These are phyloP conservation scores for Molossus alvarezi DNA, from an alignment of 2,797 vertebrate species.

Conservation along the genomic window DNA sequence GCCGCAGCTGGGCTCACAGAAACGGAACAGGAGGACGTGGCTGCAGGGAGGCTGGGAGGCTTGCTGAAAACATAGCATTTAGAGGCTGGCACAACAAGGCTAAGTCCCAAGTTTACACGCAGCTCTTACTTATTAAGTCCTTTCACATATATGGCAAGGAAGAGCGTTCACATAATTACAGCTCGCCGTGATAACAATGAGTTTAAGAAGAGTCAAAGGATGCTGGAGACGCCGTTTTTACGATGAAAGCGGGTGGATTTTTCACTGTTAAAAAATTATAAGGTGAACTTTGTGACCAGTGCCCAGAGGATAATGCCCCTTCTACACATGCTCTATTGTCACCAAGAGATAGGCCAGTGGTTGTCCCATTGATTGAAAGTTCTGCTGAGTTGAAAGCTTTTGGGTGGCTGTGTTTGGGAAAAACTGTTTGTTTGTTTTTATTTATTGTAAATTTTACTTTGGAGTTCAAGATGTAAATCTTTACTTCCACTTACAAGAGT, in stretches of 20 bases:
- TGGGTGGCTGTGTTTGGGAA: neutral
- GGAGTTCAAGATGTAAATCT: neutral
- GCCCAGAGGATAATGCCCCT: neutral
- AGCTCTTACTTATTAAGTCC: neutral
- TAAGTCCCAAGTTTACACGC: neutral
- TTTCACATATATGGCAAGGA: neutral
- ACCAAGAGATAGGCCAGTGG: neutral
- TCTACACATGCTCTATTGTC: neutral
- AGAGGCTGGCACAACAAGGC: neutral
- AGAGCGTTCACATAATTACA: neutral
- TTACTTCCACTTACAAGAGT: neutral
- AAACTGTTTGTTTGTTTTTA: neutral
- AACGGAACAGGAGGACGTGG: too few species aligned
- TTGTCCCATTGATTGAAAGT: neutral
- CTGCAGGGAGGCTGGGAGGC: accelerated
- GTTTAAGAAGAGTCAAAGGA: neutral
- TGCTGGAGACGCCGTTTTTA: neutral
- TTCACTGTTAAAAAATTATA: neutral
- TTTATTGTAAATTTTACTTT: conserved; percentile 38
- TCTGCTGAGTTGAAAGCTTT: neutral
- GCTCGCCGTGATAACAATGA: neutral
- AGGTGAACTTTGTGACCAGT: neutral
- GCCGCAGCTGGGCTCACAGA: too few species aligned
- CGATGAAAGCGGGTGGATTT: neutral
- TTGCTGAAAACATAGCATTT: neutral